These are phyloP conservation scores for Triplophysa siluroides DNA, from an alignment of 2,113 vertebrate genomes.

Conservation along the genomic window DNA sequence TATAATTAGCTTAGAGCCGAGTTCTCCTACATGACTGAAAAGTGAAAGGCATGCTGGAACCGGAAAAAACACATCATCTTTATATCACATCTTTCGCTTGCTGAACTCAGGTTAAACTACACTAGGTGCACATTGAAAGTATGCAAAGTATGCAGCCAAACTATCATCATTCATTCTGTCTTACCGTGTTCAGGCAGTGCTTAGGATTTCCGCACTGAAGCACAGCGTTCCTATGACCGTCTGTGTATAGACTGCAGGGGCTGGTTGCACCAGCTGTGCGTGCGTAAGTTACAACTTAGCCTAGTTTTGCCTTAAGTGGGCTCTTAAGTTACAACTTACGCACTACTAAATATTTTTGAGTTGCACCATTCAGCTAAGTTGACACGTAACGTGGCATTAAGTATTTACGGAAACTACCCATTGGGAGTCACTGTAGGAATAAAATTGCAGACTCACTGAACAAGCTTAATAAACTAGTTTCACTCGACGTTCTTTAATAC, in stretches of 20 bases:
- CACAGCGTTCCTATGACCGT: not conserved
- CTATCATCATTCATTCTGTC: not conserved
- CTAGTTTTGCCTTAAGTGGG: too few relatives aligned
- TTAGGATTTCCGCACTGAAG: not conserved
- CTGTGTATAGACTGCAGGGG: not conserved
- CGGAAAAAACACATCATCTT: not conserved
- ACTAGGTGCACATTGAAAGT: not conserved
- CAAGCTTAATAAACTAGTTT: too few relatives aligned
- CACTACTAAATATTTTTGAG: too few relatives aligned
- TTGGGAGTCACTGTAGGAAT: too few relatives aligned
- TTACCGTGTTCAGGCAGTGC: not conserved
- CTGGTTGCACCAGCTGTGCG: too few relatives aligned
- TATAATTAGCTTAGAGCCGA: not conserved
- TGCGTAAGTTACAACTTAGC: too few relatives aligned
- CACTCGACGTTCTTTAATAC: too few relatives aligned
- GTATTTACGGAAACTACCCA: too few relatives aligned
- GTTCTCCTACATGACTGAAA: not conserved
- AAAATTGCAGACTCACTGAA: too few relatives aligned
- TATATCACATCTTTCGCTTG: not conserved
- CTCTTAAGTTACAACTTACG: too few relatives aligned
- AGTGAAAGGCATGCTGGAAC: constrained; percentile 2
- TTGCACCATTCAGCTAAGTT: too few relatives aligned
- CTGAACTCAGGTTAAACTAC: not conserved
- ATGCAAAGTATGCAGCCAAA: constrained; percentile 17
- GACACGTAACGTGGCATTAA: too few relatives aligned